Percentiles rank a stretch among this genome's conserved stretches.
phyloP scores from a whole-genome alignment of 2,797 vertebrate genomes.

The Helarctos malayanus region DNA sequence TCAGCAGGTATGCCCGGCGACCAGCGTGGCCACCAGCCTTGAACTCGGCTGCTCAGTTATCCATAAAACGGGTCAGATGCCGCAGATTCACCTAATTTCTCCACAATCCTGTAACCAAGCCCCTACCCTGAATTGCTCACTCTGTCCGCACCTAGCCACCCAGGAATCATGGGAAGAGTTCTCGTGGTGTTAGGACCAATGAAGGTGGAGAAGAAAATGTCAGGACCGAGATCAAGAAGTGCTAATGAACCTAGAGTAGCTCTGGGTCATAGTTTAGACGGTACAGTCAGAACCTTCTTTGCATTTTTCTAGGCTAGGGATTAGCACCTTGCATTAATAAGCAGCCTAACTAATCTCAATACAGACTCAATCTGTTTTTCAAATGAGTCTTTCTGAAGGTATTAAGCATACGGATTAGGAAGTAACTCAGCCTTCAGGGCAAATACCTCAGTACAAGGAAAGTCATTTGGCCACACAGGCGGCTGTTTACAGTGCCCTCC shows the following conservation, averaged over 20 bases:
- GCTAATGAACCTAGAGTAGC: too few relatives aligned
- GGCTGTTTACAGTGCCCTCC: fast-evolving
- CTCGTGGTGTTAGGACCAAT: background rate
- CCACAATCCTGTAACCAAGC: fast-evolving
- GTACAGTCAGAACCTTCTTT: background rate
- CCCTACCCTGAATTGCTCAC: fast-evolving
- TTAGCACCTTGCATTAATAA: background rate
- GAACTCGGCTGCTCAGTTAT: too few relatives aligned
- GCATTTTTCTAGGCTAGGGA: background rate
- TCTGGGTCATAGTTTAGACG: fast-evolving
- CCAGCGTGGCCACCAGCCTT: fast-evolving
- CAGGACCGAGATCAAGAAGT: too few relatives aligned
- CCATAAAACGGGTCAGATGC: background rate
- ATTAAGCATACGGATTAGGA: background rate
- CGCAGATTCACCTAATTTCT: background rate
- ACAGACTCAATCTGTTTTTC: background rate
- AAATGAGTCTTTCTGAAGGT: background rate
- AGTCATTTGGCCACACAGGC: background rate
- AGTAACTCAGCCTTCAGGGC: background rate
- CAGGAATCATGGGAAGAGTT: background rate
- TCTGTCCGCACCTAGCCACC: fast-evolving
- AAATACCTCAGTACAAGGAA: background rate
- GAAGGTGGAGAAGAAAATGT: background rate
- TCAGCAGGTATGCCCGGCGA: fast-evolving
- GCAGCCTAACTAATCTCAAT: background rate